Conservation (phyloP, 1,140 invertebrate species). For the Neomicropteryx cornuta region DNA sequence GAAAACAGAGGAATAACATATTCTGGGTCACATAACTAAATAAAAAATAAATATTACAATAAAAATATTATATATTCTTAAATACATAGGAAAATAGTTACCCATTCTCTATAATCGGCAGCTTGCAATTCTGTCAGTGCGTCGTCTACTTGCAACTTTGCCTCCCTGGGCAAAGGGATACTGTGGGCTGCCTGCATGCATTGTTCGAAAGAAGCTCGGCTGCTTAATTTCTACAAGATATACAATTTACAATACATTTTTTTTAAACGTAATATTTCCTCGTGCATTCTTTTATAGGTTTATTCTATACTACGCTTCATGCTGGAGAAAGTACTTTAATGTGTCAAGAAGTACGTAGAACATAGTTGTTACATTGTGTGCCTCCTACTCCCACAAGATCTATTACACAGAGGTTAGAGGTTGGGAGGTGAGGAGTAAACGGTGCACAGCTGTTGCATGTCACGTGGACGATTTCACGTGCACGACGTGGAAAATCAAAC, state of each 20-base stretch:
- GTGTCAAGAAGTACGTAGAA: slow-evolving; percentile 27
- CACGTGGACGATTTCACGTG: too few species aligned
- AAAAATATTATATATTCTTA: not conserved
- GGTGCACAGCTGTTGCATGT: too few species aligned
- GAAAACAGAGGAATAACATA: not conserved
- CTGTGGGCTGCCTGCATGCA: slow-evolving; percentile 37
- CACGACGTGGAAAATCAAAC: too few species aligned
- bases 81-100: slow-evolving; percentile 23
- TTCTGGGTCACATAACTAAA: not conserved
- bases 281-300: slow-evolving; percentile 7
- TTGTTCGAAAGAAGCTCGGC: slow-evolving; percentile 13
- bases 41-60: not conserved
- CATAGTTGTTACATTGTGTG: slow-evolving; percentile 28
- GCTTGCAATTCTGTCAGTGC: slow-evolving; percentile 70
- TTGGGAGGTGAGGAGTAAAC: too few species aligned
- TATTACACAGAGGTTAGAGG: too few species aligned
- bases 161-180: slow-evolving; percentile 59
- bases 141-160: slow-evolving; percentile 65
- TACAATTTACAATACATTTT: slow-evolving; percentile 11
- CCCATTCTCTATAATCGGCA: slow-evolving; percentile 72
- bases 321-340: slow-evolving; percentile 16
- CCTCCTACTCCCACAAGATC: too few species aligned
- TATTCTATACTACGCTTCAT: slow-evolving; percentile 7
- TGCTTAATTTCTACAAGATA: slow-evolving; percentile 20
- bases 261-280: too few species aligned